phyloP scores from a whole-genome alignment of 2,797 vertebrate genomes.

The Chrysocyon brachyurus region DNA sequence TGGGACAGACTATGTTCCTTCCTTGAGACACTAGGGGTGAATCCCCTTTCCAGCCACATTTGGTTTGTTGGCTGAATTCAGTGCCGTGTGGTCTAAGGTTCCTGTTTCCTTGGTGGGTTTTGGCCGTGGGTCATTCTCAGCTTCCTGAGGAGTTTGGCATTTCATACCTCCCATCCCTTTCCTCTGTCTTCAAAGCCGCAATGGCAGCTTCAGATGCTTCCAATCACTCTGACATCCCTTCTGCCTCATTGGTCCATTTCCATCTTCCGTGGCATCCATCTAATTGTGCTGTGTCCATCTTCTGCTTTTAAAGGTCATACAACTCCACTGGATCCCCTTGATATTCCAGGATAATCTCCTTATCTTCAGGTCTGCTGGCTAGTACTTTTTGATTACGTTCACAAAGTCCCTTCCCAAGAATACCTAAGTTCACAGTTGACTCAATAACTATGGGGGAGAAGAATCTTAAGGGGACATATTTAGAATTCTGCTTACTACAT shows the following conservation, averaged over 20 bases:
- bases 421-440: neutral
- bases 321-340: neutral
- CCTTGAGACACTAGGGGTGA: neutral
- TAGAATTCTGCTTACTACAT: neutral
- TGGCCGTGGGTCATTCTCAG: neutral
- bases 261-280: no score
- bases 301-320: neutral
- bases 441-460: neutral
- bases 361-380: neutral
- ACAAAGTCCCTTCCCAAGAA: neutral
- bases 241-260: rapidly evolving
- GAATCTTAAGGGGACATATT: neutral
- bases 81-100: neutral
- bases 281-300: neutral
- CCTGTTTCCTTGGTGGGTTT: neutral
- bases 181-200: neutral
- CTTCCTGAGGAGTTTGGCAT: neutral
- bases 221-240: neutral
- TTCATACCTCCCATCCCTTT: neutral
- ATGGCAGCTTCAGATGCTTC: neutral
- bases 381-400: neutral
- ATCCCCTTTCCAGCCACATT: neutral
- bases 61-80: neutral
- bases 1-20: neutral
- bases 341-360: neutral